Evolutionary conservation across 2,888 invertebrate species (phyloP).

Genomic region (Drosophila mercatorum): DNA sequence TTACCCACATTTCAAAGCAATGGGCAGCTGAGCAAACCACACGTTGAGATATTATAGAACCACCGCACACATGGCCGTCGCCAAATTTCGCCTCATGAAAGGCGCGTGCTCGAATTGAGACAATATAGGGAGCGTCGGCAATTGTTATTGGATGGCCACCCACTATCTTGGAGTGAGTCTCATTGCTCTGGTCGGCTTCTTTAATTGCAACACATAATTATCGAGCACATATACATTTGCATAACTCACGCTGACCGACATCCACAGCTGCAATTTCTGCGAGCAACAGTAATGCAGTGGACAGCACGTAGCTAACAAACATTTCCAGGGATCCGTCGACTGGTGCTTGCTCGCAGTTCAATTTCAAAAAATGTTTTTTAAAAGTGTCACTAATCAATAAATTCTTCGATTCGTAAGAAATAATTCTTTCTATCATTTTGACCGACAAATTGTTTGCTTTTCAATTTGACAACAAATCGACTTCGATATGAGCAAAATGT

Average conservation of each 20-base stretch:
- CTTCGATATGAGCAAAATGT: neutral
- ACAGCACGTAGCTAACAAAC: conserved; percentile 10
- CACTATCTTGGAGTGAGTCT: conserved; percentile 49
- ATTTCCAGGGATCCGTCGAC: conserved; percentile 15
- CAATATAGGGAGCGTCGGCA: conserved; percentile 43
- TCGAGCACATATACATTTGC: neutral
- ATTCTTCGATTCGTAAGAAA: neutral
- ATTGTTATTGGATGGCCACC: conserved; percentile 48
- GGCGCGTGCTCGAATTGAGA: conserved; percentile 52
- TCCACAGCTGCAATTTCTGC: neutral
- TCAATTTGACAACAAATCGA: conserved; percentile 31
- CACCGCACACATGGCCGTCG: conserved; percentile 57
- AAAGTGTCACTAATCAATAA: neutral
- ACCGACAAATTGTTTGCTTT: neutral
- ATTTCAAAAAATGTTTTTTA: neutral
- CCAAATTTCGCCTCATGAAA: conserved; percentile 41
- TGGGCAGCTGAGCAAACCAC: conserved; percentile 62
- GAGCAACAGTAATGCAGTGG: neutral
- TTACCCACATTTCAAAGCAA: conserved; percentile 54
- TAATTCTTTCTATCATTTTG: neutral
- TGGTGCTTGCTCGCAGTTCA: no score
- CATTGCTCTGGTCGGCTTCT: neutral
- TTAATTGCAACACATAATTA: neutral
- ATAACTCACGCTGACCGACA: conserved; percentile 6
- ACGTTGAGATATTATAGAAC: conserved; percentile 53